A percentile compares a stretch with the other conserved stretches of the same genome.
phyloP scores from a whole-genome alignment of 2,888 invertebrate species.

The Anticlea derivata region DNA sequence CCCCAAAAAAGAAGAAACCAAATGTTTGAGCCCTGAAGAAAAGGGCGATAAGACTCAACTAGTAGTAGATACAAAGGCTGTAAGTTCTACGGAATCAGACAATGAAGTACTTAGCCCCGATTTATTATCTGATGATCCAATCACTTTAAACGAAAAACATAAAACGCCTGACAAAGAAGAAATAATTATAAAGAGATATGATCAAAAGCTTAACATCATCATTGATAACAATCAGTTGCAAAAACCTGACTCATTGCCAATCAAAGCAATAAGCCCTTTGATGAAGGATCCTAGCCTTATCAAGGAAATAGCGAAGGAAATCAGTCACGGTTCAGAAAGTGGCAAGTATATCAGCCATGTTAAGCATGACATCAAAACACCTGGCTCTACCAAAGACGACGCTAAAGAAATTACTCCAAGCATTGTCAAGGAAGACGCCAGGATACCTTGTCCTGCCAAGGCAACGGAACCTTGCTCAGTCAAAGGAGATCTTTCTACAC shows the following conservation, averaged over 20 bases:
- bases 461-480: no score
- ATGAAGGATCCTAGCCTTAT: constrained; percentile 14
- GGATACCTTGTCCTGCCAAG: constrained; percentile 9
- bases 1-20: not conserved
- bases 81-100: not conserved
- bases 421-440: constrained; percentile 14
- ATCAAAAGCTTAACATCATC: not conserved
- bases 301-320: not conserved
- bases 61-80: not conserved
- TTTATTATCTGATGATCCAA: constrained; percentile 18
- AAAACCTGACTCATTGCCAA: constrained; percentile 14
- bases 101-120: constrained; percentile 9
- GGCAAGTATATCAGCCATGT: constrained; percentile 14
- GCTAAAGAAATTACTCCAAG: constrained; percentile 29
- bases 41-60: not conserved
- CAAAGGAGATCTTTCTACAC: no score
- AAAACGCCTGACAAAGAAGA: no score
- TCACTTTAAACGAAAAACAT: not conserved
- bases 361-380: constrained; percentile 16
- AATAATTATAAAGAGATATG: not conserved
- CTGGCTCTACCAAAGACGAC: constrained; percentile 16
- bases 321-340: constrained; percentile 12
- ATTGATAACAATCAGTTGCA: constrained; percentile 1
- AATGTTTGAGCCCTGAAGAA: not conserved
- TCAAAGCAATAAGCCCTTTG: constrained; percentile 20